Evolutionary conservation across 2,113 vertebrate species (phyloP), one percentile per base, ranked within the genome.

Genomic region (Oreochromis tanganicae): DNA sequence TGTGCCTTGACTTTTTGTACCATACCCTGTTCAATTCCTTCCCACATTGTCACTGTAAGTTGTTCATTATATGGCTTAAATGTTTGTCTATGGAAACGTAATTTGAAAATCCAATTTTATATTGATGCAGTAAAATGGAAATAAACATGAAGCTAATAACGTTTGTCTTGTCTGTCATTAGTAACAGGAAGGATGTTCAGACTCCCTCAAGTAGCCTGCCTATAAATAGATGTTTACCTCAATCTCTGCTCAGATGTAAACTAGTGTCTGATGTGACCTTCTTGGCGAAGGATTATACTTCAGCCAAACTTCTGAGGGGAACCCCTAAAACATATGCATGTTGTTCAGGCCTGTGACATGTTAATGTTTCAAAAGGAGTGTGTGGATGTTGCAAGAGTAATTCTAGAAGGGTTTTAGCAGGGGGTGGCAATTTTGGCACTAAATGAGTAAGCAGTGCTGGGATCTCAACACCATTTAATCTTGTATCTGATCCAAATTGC

Each of bases 61-160:
- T 75, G 41, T 75, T 75, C 14, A 0, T 71, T 24, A 43, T 11
- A 89, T 73, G 19, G 85, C 75, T 13, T 34, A 83, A 68, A 79
- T 87, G 56, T 94, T 80, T 92, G 87, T 92, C 88, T 85, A 86
- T 85, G 87, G 75, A 79, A 24, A 27, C 13, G 9, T 19, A 86
- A 87, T 93, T 94, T 91, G 80, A 92, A 91, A 88, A 84, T 24
- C 68, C 19, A 81, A 38, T 96, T 96, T 96, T 96, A 90, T 96
- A 96, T 94, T 91, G 71, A 90, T 61, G 87, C 85, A 86, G 85
- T 93, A 84, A 86, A 92, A 82, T 80, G 87, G 80, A 91, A 96
- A 96, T 95, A 96, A 96, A 96, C 93, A 80, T 92, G 24, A 91
- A 38, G 38, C 41, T 80, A 5, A 52, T 4, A 5, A 48, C 4